Evolutionary conservation across 2,797 vertebrate species (phyloP).

Genomic region (Hypotaenidia philippensis): DNA sequence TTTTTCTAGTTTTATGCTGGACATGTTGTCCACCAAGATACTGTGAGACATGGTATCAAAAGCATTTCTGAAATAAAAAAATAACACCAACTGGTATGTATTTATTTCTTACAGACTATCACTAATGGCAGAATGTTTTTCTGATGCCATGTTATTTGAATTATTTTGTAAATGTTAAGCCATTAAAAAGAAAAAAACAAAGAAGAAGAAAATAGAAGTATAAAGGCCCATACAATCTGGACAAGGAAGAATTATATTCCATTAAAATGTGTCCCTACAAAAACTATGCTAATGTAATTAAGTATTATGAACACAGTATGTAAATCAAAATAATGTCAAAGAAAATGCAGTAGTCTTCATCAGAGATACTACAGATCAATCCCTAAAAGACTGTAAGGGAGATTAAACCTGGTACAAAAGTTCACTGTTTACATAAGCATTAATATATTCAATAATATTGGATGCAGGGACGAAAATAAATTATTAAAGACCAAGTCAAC

Average conservation of each 20-base stretch:
- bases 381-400: neutral
- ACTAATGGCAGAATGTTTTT: neutral
- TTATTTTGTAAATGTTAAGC: neutral
- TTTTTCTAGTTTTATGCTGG: too few species aligned
- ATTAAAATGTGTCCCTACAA: neutral
- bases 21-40: too few species aligned
- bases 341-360: neutral
- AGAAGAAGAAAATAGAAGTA: neutral
- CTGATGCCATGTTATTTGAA: neutral
- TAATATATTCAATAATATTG: constrained; percentile 12
- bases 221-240: constrained; percentile 5
- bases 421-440: constrained; percentile 24
- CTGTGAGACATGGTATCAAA: too few species aligned
- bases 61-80: too few species aligned
- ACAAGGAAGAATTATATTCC: neutral
- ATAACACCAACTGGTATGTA: neutral
- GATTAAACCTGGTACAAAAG: neutral
- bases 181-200: neutral
- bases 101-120: neutral
- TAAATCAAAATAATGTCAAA: constrained; percentile 65
- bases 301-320: constrained; percentile 49
- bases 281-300: constrained; percentile 71
- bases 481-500: neutral
- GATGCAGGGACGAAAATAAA: neutral
- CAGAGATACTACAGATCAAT: constrained; percentile 13